A percentile compares a stretch with the other conserved stretches of the same genome.
Evolutionary conservation across 2,113 vertebrate genomes (phyloP).

Genomic region (Notechis scutatus): DNA sequence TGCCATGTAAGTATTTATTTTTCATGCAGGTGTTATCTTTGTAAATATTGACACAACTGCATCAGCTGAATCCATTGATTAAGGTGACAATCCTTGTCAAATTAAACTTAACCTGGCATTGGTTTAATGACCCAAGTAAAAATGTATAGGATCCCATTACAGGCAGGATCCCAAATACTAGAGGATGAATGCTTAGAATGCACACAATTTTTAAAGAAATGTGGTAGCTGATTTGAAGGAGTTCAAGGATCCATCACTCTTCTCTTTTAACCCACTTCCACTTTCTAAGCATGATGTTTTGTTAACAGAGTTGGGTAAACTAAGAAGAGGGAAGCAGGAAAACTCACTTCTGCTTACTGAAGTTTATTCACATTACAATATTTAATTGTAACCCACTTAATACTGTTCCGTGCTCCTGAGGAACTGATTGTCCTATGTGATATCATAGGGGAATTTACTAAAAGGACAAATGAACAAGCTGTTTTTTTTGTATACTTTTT

Average conservation of each 20-base stretch:
- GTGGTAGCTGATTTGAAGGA: background rate
- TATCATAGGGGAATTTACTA: background rate
- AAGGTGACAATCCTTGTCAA: background rate
- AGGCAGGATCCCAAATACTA: background rate
- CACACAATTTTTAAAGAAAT: background rate
- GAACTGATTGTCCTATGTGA: background rate
- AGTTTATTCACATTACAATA: no score
- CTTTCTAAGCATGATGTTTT: background rate
- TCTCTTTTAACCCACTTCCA: background rate
- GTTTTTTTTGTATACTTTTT: background rate
- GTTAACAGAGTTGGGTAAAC: background rate
- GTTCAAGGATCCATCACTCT: background rate
- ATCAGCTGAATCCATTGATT: background rate
- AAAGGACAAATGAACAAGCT: background rate
- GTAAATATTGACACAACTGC: background rate
- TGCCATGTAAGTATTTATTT: constrained; percentile 23
- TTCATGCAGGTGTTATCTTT: background rate
- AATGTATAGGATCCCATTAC: background rate
- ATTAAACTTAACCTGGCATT: background rate
- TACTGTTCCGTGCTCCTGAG: background rate
- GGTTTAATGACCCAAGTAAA: background rate
- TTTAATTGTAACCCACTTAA: background rate
- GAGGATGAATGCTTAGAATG: background rate
- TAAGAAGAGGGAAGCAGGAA: background rate
- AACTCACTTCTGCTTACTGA: background rate